Evolutionary conservation across 1,140 invertebrate genomes (phyloP), one percentile per base, ranked within the genome.

Genomic region (Teleogryllus occipitalis): DNA sequence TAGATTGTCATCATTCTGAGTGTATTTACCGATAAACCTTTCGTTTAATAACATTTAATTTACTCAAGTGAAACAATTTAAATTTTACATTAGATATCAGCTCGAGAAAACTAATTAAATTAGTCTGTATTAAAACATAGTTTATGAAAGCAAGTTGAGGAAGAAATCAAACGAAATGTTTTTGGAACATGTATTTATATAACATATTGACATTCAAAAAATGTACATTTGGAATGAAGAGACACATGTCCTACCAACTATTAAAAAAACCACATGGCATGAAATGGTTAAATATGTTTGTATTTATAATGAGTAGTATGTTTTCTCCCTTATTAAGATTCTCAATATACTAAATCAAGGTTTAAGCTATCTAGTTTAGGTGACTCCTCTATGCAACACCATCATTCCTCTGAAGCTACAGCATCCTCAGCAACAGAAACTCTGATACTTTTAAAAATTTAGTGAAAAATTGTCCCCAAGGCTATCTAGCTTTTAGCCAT

Each of bases 111-210:
- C 27, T 39, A 39, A 39, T 39, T 39, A 39, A 39, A 39, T 39
- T 39, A 39, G 5, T 39, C 27, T 39, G 27, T 39, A 65, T 65
- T 65, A 65, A 65, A 65, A 65, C 54, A 39, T 39, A 39, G 27
- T 39, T 39, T 39, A 39, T n/a, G n/a, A 39, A 39, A 39, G 27
- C 27, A 39, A 39, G 27, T 39, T 39, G 18, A 65, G 54, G 54
- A 65, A 65, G 54, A 65, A 77, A 15, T 48, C 76, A 77, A 15
- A 54, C 12, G 8, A 77, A 49, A 47, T 77, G 15, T 48, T 48
- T 77, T 78, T 78, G 78, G 78, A 74, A 78, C 78, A 78, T 78
- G 65, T 78, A 78, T 78, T 78, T 78, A 74, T 78, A 78, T 78
- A 78, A 78, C 73, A 77, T 77, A 54, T 78, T n/a, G 78, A 78